phyloP scores from a whole-genome alignment of 2,797 vertebrate genomes.

The Taenioides sp. region DNA sequence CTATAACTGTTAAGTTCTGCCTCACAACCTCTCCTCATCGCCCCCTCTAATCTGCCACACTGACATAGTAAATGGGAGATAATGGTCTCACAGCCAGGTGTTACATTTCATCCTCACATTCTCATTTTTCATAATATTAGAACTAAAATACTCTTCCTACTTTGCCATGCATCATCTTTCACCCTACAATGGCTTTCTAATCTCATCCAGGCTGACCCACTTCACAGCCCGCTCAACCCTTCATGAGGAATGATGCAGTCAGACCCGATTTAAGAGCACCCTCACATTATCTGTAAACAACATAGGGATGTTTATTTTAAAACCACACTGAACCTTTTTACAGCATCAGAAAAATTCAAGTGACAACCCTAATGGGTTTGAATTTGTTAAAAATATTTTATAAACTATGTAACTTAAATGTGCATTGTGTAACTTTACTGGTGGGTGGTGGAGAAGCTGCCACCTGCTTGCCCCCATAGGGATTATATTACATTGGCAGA shows the following conservation, averaged over 20 bases:
- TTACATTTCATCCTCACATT: constrained; percentile 48
- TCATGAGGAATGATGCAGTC: constrained; percentile 30
- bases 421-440: too few species aligned
- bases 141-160: constrained; percentile 40
- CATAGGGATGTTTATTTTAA: background rate
- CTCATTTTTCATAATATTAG: constrained; percentile 61
- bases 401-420: too few species aligned
- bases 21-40: constrained; percentile 25
- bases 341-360: background rate
- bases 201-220: constrained; percentile 52
- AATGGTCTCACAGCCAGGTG: constrained; percentile 45
- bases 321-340: too few species aligned
- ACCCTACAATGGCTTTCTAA: constrained; percentile 20
- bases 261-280: constrained; percentile 15
- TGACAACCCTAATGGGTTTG: background rate
- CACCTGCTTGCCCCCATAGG: too few species aligned
- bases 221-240: constrained; percentile 24
- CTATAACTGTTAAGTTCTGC: constrained; percentile 10
- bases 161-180: constrained; percentile 47
- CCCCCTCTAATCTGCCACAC: constrained; percentile 53
- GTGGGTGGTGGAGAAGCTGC: too few species aligned
- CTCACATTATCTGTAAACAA: constrained; percentile 2
- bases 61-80: constrained; percentile 35
- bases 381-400: too few species aligned
- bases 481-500: too few species aligned